Percentiles rank a stretch among this genome's conserved stretches.
These are phyloP conservation scores for Netelia fuscicornis DNA, from an alignment of 2,888 invertebrate species.

Conservation along the genomic window DNA sequence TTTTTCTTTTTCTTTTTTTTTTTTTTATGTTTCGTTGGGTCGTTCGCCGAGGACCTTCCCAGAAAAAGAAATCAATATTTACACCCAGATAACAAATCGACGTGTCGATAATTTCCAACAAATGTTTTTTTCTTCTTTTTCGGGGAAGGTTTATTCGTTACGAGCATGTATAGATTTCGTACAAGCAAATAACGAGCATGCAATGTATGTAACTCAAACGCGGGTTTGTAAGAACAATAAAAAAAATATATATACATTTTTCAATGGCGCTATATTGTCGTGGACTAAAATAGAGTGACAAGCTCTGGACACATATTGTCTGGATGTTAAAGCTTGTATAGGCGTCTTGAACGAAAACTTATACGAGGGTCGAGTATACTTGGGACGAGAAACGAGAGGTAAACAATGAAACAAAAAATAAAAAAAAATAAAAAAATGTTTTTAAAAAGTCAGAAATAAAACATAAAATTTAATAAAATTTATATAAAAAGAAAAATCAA, in stretches of 20 bases:
- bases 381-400: constrained; percentile 75
- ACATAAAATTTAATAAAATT: too few species aligned
- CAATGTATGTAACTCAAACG: constrained; percentile 58
- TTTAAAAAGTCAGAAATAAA: constrained; percentile 83
- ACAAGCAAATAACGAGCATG: constrained; percentile 65
- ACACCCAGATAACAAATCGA: not conserved
- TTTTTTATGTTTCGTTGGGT: constrained; percentile 23
- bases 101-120: not conserved
- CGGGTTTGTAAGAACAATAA: constrained; percentile 41
- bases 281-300: constrained; percentile 67
- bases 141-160: constrained; percentile 38
- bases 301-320: constrained; percentile 74
- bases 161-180: constrained; percentile 34
- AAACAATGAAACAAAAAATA: constrained; percentile 76
- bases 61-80: not conserved
- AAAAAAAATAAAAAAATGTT: constrained; percentile 84
- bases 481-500: constrained; percentile 84
- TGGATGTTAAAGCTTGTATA: constrained; percentile 74
- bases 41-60: not conserved
- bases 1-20: not conserved
- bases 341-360: constrained; percentile 77
- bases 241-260: constrained; percentile 30
- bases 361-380: constrained; percentile 75
- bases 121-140: not conserved
- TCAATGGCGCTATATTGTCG: constrained; percentile 63